Evolutionary conservation across 2,113 vertebrate genomes (phyloP), one percentile per base, ranked within the genome.

Genomic region (Mesitornis unicolor): DNA sequence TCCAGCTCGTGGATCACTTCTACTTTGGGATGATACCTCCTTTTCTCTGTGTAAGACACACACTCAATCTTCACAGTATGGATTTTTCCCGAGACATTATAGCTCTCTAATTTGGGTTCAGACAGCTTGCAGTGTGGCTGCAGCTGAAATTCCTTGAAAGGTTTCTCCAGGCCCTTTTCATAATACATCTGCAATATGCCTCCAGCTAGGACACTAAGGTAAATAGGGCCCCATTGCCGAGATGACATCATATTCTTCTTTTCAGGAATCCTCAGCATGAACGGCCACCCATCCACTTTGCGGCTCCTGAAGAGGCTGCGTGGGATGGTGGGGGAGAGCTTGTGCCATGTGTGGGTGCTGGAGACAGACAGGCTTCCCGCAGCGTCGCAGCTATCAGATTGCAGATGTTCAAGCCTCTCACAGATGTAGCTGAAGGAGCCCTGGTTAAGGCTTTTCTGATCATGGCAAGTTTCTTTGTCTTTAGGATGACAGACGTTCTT

Each of bases 161-260:
- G 99, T 84, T 99, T 99, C 94, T 99, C 99, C 71, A 99, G 97
- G 10, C 99, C 99, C 89, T 99, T 98, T 92, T 99, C 99, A 1
- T 99, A 99, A 91, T 98, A 99, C 99, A 99, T 98, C 96, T 99
- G 99, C 90, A 99, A 89, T 42, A 99, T 95, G 3, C 99, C 99
- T 78, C 99, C 99, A 0, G 98, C 93, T 63, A 99, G 85, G 84
- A 99, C 90, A 3, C 98, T 98, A 22, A 99, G 98, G 93, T 99
- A 99, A 95, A 99, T 99, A 3, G 99, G 99, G 4, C 99, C 99
- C 99, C 99, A 99, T 57, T 99, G 99, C 47, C 99, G 98, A 18
- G 99, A 99, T 0, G 99, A 99, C 99, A 99, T 99, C 97, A 99
- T 99, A 97, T 99, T 99, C 97, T 99, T 99, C 97, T 99, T 99